Conservation (phyloP, 2,797 vertebrate species). For the Muscicapa comitata region DNA sequence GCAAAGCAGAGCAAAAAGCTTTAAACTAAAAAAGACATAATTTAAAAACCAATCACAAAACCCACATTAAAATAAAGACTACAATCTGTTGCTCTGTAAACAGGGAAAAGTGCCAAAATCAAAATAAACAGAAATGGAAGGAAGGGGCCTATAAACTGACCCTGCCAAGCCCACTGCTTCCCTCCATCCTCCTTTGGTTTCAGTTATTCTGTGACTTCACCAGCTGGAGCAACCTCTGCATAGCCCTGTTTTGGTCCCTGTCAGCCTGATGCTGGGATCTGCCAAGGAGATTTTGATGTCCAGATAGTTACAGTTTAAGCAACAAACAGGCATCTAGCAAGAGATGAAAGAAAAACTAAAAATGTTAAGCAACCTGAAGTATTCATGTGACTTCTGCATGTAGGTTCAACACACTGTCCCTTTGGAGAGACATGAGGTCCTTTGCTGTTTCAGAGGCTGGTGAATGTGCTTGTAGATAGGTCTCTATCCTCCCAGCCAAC, state of each 20-base stretch:
- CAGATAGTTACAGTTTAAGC: not conserved
- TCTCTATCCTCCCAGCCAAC: not conserved
- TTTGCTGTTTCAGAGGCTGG: not conserved
- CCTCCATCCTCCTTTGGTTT: not conserved
- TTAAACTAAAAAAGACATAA: not conserved
- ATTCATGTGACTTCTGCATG: not conserved
- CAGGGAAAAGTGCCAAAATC: not conserved
- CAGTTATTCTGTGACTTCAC: not conserved
- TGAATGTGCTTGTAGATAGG: not conserved
- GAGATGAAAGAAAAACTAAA: not conserved
- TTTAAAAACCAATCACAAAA: not conserved
- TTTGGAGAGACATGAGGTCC: not conserved
- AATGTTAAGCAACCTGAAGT: not conserved
- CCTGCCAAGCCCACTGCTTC: not conserved
- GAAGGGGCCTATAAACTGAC: not conserved
- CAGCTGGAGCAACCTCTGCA: rapidly evolving
- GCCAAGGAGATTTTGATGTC: not conserved
- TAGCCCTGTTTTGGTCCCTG: not conserved
- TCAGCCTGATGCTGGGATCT: not conserved
- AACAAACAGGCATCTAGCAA: not conserved
- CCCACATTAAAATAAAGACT: not conserved
- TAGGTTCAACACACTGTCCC: not conserved
- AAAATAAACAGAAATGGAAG: not conserved
- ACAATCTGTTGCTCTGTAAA: not conserved
- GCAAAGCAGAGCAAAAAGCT: not conserved